These are phyloP conservation scores for Agrotis ipsilon DNA, from an alignment of 2,888 invertebrate species.

Conservation along the genomic window DNA sequence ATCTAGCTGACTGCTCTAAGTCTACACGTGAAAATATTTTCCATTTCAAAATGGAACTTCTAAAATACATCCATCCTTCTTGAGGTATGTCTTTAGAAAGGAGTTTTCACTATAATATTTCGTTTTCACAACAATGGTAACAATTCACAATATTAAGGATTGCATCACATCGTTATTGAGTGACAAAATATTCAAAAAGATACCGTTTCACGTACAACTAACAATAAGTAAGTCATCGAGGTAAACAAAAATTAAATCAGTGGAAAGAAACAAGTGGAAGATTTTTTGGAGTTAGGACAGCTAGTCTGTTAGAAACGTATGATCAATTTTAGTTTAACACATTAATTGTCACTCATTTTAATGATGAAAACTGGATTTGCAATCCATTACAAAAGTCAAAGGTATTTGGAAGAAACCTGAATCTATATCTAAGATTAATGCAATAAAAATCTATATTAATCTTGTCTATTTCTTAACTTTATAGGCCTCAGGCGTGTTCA, in stretches of 20 bases:
- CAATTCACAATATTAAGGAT: conserved; percentile 16
- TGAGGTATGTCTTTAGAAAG: conserved; percentile 32
- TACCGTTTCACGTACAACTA: conserved; percentile 10
- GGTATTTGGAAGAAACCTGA: conserved; percentile 45
- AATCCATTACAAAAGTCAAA: conserved; percentile 5
- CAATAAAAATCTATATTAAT: conserved; percentile 35
- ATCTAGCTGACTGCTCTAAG: conserved; percentile 59
- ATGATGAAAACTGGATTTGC: conserved; percentile 18
- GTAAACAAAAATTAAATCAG: conserved; percentile 5
- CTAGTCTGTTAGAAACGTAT: conserved; percentile 23
- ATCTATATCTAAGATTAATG: conserved; percentile 41
- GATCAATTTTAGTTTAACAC: not conserved
- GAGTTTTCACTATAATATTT: conserved; percentile 25
- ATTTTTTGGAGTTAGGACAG: not conserved
- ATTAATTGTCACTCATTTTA: conserved; percentile 23
- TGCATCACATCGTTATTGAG: conserved; percentile 14
- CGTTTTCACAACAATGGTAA: conserved; percentile 42
- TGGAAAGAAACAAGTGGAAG: not conserved
- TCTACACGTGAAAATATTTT: conserved; percentile 44
- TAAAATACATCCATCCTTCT: conserved; percentile 31
- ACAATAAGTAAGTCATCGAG: conserved; percentile 20
- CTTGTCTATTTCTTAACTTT: conserved; percentile 42
- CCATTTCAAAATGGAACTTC: conserved; percentile 40
- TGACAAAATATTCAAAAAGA: conserved; percentile 1
- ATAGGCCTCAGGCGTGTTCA: conserved; percentile 56